Conservation (phyloP, 2,113 vertebrate genomes). For the Sigmodon hispidus region DNA sequence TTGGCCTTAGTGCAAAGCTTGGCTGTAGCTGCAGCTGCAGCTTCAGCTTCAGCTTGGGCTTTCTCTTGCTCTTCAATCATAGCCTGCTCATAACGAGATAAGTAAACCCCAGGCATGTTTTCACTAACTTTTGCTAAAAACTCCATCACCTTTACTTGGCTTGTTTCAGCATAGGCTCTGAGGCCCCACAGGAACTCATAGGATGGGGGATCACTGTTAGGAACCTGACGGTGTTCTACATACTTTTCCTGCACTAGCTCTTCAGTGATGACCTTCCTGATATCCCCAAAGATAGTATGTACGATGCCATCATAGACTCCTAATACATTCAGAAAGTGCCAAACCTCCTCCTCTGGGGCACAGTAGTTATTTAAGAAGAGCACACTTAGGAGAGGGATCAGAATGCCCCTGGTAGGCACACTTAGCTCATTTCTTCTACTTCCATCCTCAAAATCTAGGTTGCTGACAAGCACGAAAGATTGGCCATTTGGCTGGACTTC, state of each 20-base stretch:
- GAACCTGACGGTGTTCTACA: constrained; percentile 8
- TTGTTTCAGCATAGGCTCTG: background rate
- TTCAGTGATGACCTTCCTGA: constrained; percentile 43
- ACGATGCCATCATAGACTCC: background rate
- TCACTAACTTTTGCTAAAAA: background rate
- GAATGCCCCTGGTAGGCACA: background rate
- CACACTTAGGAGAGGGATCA: constrained; percentile 29
- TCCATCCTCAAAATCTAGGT: fast-evolving
- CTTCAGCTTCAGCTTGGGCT: background rate
- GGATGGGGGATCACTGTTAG: background rate
- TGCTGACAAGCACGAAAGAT: background rate
- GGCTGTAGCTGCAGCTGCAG: background rate
- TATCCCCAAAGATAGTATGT: constrained; percentile 22
- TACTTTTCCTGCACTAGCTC: constrained; percentile 47
- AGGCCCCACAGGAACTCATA: constrained; percentile 54
- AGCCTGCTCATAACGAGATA: background rate
- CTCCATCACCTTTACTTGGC: background rate
- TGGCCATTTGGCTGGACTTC: background rate
- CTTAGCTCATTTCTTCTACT: fast-evolving
- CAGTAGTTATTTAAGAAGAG: background rate
- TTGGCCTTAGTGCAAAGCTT: background rate
- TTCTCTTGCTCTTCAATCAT: background rate
- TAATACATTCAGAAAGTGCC: constrained; percentile 41
- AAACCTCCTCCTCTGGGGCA: background rate
- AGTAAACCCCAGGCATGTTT: fast-evolving